These are phyloP conservation scores for Drosophila diplacantha DNA, from an alignment of 2,888 invertebrate species.

Conservation along the genomic window DNA sequence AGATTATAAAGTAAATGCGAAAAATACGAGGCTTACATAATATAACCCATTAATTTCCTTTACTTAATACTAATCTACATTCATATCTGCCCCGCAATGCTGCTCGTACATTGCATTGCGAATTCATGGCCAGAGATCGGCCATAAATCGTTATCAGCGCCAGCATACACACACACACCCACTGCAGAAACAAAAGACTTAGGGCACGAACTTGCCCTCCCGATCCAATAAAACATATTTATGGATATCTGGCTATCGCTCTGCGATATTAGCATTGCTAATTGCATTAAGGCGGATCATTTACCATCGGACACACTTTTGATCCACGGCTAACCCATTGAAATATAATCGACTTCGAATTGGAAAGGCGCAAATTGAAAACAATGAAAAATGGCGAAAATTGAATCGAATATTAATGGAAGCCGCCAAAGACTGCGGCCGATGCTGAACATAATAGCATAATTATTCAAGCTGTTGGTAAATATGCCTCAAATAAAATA, in stretches of 20 bases:
- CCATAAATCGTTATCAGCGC: conserved; percentile 38
- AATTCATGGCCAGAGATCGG: conserved; percentile 37
- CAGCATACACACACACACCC: conserved; percentile 14
- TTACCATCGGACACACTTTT: conserved; percentile 50
- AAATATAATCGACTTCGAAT: conserved; percentile 24
- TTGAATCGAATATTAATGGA: conserved; percentile 27
- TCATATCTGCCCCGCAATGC: neutral
- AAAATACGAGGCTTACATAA: neutral
- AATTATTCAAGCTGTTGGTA: conserved; percentile 32
- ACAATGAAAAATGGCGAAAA: conserved; percentile 38
- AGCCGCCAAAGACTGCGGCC: neutral
- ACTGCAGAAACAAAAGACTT: conserved; percentile 68
- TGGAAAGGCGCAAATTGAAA: conserved; percentile 61
- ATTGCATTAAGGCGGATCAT: conserved; percentile 57
- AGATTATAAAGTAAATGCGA: neutral
- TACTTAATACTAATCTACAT: conserved; percentile 5
- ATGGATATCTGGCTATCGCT: conserved; percentile 38
- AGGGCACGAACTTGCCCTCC: conserved; percentile 68
- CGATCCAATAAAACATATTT: conserved; percentile 49
- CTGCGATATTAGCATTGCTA: conserved; percentile 58
- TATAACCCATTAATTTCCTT: conserved; percentile 22
- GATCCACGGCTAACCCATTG: conserved; percentile 38
- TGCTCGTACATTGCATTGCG: conserved; percentile 15
- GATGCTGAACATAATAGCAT: conserved; percentile 39
- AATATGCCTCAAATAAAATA: conserved; percentile 17